Conservation (phyloP, 64 coral and sea anemone genomes). For the Acropora tenuis region DNA sequence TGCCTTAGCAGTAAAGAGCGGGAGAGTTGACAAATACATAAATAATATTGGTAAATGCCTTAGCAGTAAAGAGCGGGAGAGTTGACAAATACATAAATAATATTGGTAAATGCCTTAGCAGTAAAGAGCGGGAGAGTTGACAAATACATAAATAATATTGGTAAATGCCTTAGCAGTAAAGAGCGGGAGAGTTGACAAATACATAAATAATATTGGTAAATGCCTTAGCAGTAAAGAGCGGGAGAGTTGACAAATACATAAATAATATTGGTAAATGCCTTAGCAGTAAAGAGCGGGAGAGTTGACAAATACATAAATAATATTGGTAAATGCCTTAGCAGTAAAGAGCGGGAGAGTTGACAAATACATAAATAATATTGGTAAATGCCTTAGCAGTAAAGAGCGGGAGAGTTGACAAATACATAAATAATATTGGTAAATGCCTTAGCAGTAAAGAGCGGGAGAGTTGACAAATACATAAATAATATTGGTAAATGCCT, state of each 20-base stretch:
- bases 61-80: neutral
- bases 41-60: neutral
- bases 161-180: neutral
- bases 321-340: neutral
- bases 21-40: too few species aligned
- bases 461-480: too few species aligned
- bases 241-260: too few species aligned
- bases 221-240: neutral
- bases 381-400: neutral
- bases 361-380: too few species aligned
- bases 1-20: neutral
- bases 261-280: neutral
- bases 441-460: neutral
- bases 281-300: neutral
- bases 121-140: neutral
- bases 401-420: too few species aligned
- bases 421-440: neutral
- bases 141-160: too few species aligned
- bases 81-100: too few species aligned
- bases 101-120: neutral
- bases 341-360: neutral
- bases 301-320: too few species aligned
- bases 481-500: neutral
- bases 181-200: too few species aligned
- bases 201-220: neutral